These are phyloP conservation scores for Poecilia picta DNA, from an alignment of 2,797 vertebrate species.

Conservation along the genomic window DNA sequence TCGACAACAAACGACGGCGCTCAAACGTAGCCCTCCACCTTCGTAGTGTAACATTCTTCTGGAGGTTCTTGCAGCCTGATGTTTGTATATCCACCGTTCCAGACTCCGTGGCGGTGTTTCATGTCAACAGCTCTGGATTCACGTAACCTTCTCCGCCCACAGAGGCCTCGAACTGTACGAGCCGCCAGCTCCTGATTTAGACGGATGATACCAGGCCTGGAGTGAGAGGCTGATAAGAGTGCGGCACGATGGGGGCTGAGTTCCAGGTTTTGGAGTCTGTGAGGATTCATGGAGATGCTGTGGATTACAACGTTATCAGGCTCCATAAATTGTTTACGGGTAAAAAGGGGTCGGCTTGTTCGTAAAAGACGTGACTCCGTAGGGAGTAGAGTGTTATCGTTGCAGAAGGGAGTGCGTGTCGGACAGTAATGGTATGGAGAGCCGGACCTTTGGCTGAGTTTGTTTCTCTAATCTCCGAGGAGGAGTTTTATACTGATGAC, in stretches of 20 bases:
- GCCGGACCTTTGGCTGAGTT: conserved; percentile 38
- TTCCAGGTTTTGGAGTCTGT: conserved; percentile 27
- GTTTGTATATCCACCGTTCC: conserved; percentile 21
- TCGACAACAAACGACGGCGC: background rate
- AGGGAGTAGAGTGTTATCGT: conserved; percentile 31
- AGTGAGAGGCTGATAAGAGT: conserved; percentile 51
- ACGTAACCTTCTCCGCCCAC: conserved; percentile 45
- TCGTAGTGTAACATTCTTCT: conserved; percentile 1
- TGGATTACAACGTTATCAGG: conserved; percentile 19
- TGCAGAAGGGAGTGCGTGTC: conserved; percentile 26
- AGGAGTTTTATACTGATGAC: conserved; percentile 34
- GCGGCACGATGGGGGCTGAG: conserved; percentile 37
- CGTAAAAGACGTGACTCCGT: conserved; percentile 23
- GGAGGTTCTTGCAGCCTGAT: conserved; percentile 3
- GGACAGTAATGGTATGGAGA: conserved; percentile 32
- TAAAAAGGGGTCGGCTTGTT: conserved; percentile 16
- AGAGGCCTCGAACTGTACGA: conserved; percentile 22
- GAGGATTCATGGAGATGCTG: conserved; percentile 37
- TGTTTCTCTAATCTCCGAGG: conserved; percentile 8
- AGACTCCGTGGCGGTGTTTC: conserved; percentile 19
- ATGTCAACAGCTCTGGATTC: conserved; percentile 31
- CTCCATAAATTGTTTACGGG: conserved; percentile 13
- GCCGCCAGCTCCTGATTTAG: conserved; percentile 49
- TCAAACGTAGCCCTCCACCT: background rate
- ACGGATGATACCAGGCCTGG: conserved; percentile 49